Conservation (phyloP, 2,888 invertebrate genomes). For the Lepetodrilus schrolli region DNA sequence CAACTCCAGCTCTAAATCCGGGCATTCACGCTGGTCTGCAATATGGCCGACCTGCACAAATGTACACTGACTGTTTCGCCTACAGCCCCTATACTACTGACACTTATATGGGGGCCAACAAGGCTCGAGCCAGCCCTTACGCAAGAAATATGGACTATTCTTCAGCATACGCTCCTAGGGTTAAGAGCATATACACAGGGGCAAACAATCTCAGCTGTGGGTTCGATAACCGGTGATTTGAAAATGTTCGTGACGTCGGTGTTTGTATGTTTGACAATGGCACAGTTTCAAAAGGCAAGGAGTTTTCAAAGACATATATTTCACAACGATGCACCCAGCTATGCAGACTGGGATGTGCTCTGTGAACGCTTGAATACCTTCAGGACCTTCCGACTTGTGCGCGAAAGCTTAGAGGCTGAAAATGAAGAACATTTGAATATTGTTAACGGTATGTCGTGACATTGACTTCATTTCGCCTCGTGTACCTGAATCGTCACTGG, state of each 20-base stretch:
- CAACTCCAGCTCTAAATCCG: constrained; percentile 41
- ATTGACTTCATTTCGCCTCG: no score
- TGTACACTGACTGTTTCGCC: constrained; percentile 57
- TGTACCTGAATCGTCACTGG: no score
- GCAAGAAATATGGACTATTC: constrained; percentile 66
- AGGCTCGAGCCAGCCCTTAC: constrained; percentile 66
- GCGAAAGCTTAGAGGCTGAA: neutral
- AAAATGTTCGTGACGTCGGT: no score
- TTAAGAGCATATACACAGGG: constrained; percentile 66
- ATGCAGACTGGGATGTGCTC: no score
- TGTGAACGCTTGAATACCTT: no score
- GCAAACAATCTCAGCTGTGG: constrained; percentile 58
- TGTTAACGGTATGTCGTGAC: no score
- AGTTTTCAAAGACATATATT: no score
- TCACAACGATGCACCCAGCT: no score
- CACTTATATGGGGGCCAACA: constrained; percentile 65
- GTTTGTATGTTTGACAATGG: no score
- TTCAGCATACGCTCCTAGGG: constrained; percentile 62
- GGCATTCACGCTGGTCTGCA: constrained; percentile 48
- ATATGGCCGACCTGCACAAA: constrained; percentile 47
- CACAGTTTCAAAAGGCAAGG: no score
- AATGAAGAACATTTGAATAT: no score
- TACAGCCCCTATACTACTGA: constrained; percentile 65
- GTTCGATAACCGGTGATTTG: constrained; percentile 45
- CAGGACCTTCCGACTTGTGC: neutral